Evolutionary conservation across 2,888 invertebrate species (phyloP).

Genomic region (Pachydiplax longipennis): DNA sequence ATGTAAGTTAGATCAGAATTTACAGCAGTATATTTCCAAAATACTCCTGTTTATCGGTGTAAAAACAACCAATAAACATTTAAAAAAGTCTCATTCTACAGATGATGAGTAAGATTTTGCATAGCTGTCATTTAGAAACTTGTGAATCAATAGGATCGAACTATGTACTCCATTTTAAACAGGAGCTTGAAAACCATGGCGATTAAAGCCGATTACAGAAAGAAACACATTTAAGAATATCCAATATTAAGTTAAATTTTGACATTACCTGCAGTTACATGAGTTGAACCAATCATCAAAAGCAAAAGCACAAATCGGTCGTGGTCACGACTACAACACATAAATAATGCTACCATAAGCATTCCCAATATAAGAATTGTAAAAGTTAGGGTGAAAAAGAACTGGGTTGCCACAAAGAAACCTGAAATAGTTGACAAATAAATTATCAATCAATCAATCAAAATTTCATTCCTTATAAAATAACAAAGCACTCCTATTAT

Average conservation of each 20-base stretch:
- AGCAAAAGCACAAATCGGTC: slow-evolving; percentile 78
- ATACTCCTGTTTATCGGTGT: no score
- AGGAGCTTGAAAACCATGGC: no score
- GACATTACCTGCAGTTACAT: slow-evolving; percentile 70
- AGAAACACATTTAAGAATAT: no score
- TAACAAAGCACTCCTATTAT: not conserved
- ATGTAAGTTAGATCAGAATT: no score
- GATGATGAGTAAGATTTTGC: no score
- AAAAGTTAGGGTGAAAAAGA: slow-evolving; percentile 89
- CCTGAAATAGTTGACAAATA: slow-evolving; percentile 59
- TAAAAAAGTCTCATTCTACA: no score
- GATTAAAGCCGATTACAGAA: no score
- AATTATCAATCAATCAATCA: not conserved
- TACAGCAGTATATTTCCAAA: no score
- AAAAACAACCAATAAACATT: no score
- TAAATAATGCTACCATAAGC: slow-evolving; percentile 76
- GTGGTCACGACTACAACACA: slow-evolving; percentile 77
- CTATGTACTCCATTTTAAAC: no score
- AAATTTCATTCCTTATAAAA: not conserved
- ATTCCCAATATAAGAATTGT: slow-evolving; percentile 79
- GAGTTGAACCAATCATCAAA: slow-evolving; percentile 75
- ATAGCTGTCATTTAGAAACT: no score
- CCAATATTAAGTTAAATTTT: slow-evolving; percentile 45
- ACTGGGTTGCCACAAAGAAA: slow-evolving; percentile 92
- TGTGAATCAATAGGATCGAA: no score